Conservation (phyloP, 2,888 invertebrate genomes). For the Diarsia dahlii region DNA sequence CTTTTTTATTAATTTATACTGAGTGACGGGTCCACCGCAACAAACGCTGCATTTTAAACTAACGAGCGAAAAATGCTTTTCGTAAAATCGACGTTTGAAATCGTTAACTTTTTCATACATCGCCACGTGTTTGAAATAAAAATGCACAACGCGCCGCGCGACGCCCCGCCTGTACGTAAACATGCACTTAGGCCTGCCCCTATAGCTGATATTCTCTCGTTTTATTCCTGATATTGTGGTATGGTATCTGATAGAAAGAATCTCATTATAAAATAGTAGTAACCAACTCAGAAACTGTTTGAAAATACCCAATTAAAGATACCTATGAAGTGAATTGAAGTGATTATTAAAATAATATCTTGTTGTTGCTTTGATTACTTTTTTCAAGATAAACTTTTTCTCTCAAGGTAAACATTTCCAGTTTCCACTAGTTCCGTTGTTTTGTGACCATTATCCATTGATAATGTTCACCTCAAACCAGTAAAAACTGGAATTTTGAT, state of each 20-base stretch:
- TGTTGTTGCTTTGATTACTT: constrained; percentile 3
- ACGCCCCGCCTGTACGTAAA: too few species aligned
- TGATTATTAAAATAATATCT: constrained; percentile 4
- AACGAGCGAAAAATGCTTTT: too few species aligned
- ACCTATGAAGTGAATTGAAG: constrained; percentile 5
- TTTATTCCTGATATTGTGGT: background rate
- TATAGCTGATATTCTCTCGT: background rate
- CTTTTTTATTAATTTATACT: too few species aligned
- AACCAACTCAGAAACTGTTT: background rate
- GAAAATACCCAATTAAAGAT: background rate
- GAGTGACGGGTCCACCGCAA: too few species aligned
- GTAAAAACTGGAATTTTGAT: constrained; percentile 6
- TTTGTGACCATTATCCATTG: constrained; percentile 3
- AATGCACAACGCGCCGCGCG: too few species aligned
- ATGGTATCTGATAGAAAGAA: background rate
- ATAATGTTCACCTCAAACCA: constrained; percentile 4
- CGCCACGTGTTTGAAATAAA: too few species aligned
- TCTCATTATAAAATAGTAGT: background rate
- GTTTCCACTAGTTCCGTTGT: constrained; percentile 12
- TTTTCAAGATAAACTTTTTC: constrained; percentile 2
- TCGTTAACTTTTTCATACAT: too few species aligned
- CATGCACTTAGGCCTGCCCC: too few species aligned
- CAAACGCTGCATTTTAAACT: too few species aligned
- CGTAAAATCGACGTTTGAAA: too few species aligned
- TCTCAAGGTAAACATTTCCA: background rate